Base-by-base conservation (phyloP, 2,113 vertebrate species). In the Gymnarchus niloticus region DNA sequence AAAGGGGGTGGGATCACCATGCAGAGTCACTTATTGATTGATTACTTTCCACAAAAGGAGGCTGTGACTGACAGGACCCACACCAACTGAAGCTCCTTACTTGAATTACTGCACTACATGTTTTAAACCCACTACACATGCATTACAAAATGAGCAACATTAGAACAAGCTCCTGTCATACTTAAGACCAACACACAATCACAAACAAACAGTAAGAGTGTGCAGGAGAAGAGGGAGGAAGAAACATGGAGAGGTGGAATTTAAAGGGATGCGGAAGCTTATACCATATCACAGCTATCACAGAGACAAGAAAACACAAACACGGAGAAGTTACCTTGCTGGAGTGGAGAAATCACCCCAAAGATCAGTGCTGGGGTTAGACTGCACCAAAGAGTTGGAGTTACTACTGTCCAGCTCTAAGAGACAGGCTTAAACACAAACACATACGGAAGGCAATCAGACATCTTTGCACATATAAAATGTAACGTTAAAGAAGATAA, bases 341-440 rank as follows among this genome's bases (percentile, higher is more conserved):
- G 96, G 95, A 83, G 96, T 95, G 84, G 94, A 97, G 88, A 99
- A 98, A 86, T 98, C 97, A 89, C 96, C 97, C 97, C 97, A 99
- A 90, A 98, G 92, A 90, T 99, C 97, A 86, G 91, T 84, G 89
- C 89, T 88, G 21, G 90, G 23, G 88, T 90, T 84, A 56, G 90
- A 87, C 48, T 90, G 91, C 78, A 88, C 87, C 85, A 87, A 89
- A 25, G 91, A 91, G 90, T 92, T 94, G 61, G 91, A 92, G 88
- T 93, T 93, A 83, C 88, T 93, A 87, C 91, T 88, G 88, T 93
- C 93, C 83, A 95, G 89, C 54, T 95, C 93, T 23, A 95, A 86
- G 86, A 95, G 90, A 89, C 81, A 92, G 85, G 92, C 94, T 95
- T 80, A 28, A n/a, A 85, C 19, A 9, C 33, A 17, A 65, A 23